Evolutionary conservation across 2,113 vertebrate species (phyloP).

Genomic region (Nannobrachium achirus): DNA sequence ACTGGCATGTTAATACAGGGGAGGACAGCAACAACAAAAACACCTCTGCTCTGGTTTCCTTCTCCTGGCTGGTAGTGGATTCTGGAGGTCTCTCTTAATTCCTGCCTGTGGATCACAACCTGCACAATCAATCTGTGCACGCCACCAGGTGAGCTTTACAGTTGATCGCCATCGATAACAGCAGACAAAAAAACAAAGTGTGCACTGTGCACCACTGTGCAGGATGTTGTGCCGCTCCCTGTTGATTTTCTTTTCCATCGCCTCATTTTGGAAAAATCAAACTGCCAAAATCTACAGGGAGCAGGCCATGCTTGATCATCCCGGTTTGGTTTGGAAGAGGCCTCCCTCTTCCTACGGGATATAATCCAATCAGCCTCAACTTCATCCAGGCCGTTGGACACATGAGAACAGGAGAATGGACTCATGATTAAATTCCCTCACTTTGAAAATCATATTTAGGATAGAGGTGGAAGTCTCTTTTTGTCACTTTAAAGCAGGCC

Average conservation of each 20-base stretch:
- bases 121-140: conserved; percentile 36
- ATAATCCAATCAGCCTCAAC: conserved; percentile 48
- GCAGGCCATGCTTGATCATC: not conserved
- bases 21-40: conserved; percentile 26
- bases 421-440: conserved; percentile 42
- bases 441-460: conserved; percentile 22
- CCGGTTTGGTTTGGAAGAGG: not conserved
- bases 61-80: not conserved
- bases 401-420: conserved; percentile 53
- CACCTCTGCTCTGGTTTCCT: conserved; percentile 19
- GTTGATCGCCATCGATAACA: conserved; percentile 37
- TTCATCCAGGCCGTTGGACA: conserved; percentile 42
- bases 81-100: conserved; percentile 7
- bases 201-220: too few relatives aligned
- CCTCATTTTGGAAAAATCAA: conserved; percentile 25
- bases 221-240: not conserved
- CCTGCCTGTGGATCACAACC: conserved; percentile 11
- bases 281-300: conserved; percentile 15
- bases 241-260: not conserved
- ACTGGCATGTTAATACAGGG: conserved; percentile 20
- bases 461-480: not conserved
- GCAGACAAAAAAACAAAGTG: not conserved
- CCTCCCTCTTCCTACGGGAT: conserved; percentile 15
- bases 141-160: conserved; percentile 8
- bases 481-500: conserved; percentile 4